A percentile compares a stretch with the other conserved stretches of the same genome.
Conservation (phyloP, 1,140 invertebrate genomes). For the Vollenhovia emeryi region DNA sequence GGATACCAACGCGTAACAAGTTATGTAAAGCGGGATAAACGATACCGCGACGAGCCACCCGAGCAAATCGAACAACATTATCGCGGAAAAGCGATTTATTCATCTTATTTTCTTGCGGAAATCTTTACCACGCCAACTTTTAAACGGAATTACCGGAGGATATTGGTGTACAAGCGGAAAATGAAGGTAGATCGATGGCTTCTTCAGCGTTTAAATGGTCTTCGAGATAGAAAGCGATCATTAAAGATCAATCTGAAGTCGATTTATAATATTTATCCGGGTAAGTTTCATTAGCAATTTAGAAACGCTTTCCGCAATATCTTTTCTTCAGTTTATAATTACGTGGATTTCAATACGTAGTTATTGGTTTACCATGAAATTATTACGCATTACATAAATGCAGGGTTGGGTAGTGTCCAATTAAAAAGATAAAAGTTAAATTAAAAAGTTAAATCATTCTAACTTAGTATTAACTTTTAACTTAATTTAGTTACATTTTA, state of each 20-base stretch:
- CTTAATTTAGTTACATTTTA: too few relatives aligned
- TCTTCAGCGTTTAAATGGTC: neutral
- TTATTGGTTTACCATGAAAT: neutral
- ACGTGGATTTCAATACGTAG: neutral
- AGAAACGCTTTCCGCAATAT: neutral
- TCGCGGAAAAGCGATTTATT: neutral
- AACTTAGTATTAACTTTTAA: too few relatives aligned
- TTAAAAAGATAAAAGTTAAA: too few relatives aligned
- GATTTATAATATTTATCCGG: slow-evolving; percentile 2
- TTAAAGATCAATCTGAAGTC: neutral
- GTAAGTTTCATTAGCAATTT: neutral
- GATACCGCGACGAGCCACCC: neutral
- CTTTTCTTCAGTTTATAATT: neutral
- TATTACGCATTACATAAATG: neutral
- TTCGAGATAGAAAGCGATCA: neutral
- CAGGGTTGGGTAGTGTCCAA: too few relatives aligned
- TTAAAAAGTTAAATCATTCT: too few relatives aligned
- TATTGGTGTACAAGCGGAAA: neutral
- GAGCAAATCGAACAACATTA: neutral
- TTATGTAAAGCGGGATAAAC: slow-evolving; percentile 10
- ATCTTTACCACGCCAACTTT: neutral
- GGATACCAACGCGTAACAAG: neutral
- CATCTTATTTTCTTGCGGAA: neutral
- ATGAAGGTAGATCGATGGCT: neutral
- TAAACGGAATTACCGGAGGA: neutral